These are phyloP conservation scores for Oopsacas minuta DNA, from an alignment of 37 sponge, comb jelly and placozoan genomes.

Conservation along the genomic window DNA sequence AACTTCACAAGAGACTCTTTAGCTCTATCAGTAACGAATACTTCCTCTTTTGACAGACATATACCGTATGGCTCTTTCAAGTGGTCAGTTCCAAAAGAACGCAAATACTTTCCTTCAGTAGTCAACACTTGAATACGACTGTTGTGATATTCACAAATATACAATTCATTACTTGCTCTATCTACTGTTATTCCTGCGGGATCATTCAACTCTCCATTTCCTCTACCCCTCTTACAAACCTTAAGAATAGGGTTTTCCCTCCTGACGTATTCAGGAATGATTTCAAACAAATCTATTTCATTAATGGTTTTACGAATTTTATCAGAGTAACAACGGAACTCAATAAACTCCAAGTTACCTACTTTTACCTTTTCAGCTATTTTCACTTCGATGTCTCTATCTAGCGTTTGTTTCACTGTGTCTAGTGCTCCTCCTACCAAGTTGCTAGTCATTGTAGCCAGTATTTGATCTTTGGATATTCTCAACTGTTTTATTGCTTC, in stretches of 20 bases:
- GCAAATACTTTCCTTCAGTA: background rate
- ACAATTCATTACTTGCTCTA: background rate
- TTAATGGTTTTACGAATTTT: background rate
- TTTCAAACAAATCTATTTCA: background rate
- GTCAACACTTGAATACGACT: background rate
- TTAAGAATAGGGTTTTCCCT: background rate
- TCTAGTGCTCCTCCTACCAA: background rate
- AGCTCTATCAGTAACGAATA: background rate
- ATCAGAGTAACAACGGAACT: background rate
- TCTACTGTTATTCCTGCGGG: background rate
- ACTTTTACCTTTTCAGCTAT: background rate
- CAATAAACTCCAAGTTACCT: background rate
- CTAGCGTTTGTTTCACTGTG: background rate
- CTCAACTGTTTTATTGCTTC: background rate
- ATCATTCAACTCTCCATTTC: background rate
- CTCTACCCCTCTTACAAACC: background rate
- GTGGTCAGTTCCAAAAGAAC: background rate
- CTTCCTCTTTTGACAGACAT: background rate
- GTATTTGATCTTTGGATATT: background rate
- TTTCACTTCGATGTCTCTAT: background rate
- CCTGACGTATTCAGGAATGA: background rate
- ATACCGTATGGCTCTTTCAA: background rate
- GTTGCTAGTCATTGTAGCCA: background rate
- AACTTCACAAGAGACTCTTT: background rate
- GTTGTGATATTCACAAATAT: background rate